phyloP scores from a whole-genome alignment of 2,113 vertebrate species.

The Scalopus aquaticus region DNA sequence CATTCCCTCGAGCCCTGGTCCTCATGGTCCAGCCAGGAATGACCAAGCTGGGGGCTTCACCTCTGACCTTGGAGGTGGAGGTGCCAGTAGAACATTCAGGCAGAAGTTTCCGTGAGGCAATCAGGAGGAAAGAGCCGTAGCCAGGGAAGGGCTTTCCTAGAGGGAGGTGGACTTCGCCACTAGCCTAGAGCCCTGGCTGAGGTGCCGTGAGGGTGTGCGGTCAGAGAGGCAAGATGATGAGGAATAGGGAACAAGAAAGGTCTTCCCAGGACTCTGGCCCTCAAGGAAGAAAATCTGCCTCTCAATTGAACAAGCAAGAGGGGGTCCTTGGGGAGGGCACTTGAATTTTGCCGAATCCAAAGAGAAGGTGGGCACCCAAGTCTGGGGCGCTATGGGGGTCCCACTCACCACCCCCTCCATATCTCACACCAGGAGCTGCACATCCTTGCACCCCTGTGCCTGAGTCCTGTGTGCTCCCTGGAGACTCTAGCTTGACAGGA shows the following conservation, averaged over 20 bases:
- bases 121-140: background rate
- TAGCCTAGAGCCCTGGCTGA: background rate
- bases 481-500: too few relatives aligned
- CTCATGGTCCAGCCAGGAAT: background rate
- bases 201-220: rapidly evolving
- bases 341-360: background rate
- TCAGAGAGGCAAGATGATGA: background rate
- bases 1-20: background rate
- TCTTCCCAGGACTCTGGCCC: background rate
- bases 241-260: background rate
- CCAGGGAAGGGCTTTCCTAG: background rate
- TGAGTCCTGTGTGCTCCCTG: background rate
- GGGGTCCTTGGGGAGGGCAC: background rate
- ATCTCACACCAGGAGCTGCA: background rate
- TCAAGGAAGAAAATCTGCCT: background rate
- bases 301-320: too few relatives aligned
- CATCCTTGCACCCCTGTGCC: background rate
- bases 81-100: rapidly evolving
- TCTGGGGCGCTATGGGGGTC: too few relatives aligned
- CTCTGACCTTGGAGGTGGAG: background rate
- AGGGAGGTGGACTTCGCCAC: rapidly evolving
- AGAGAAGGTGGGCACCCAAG: background rate
- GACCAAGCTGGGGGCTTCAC: background rate
- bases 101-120: rapidly evolving
- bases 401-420: background rate